Base-by-base conservation (phyloP, 2,888 invertebrate genomes). In the Spicauda simplicius region DNA sequence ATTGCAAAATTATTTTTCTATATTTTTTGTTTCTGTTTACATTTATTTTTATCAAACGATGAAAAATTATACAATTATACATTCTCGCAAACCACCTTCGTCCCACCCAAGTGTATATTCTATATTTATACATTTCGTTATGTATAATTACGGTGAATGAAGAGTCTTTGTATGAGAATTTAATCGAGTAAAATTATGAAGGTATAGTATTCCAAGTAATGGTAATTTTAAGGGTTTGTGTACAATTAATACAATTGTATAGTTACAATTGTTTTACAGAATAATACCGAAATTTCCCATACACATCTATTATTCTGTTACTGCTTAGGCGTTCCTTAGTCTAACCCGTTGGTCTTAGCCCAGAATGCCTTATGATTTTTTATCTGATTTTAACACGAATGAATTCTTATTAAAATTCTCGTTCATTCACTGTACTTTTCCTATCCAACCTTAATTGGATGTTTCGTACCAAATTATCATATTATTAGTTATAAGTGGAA, bases 381-480 rank as follows among this genome's bases (percentile, higher is more conserved):
- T 33, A 6, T 33, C 6, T 33, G 33, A 33, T 8, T 8, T 2
- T 7, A 33, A 33, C 33, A 33, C 33, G 33, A 37, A 1, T 37
- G 12, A 37, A 12, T 37, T 37, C 37, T 37, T 11, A 37, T 37
- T 1, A 12, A 37, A 37, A 4, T 12, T 37, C 37, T 12, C 11
- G 14, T 45, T 45, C 45, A 45, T 45, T 45, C 45, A 45, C 45
- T 45, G 45, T 45, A 16, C n/a, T 65, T n/a, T 62, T 70, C 71
- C 78, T 86, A 71, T 90, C 90, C 88, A 87, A 81, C 76, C 75
- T 70, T 62, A 75, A 89, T 90, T 89, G 90, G 91, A 90, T 89
- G 88, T 86, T 71, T 84, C 78, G 83, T 86, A 90, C 90, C 90
- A 90, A 89, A 89, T 78, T 85, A 66, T 76, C 72, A 72, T 73